phyloP scores from a whole-genome alignment of 2,113 vertebrate genomes.

The Corvus cornix region DNA sequence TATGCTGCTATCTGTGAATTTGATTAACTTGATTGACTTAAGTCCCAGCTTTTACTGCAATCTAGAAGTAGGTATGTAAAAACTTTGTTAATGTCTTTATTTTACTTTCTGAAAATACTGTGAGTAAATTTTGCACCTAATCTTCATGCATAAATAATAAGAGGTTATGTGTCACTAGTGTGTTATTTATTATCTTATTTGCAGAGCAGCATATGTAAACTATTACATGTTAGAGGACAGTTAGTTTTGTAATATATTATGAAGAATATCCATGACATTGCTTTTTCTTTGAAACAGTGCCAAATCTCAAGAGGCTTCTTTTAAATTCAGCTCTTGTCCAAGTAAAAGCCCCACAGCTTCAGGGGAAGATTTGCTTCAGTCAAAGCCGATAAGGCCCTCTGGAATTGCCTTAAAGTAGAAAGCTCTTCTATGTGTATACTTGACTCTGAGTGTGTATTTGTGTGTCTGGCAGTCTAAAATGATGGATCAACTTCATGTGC shows the following conservation, averaged over 20 bases:
- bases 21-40: background rate
- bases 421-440: background rate
- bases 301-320: background rate
- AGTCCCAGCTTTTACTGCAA: background rate
- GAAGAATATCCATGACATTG: background rate
- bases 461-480: constrained; percentile 27
- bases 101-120: background rate
- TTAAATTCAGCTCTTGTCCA: background rate
- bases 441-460: background rate
- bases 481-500: constrained; percentile 19
- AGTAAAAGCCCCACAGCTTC: background rate
- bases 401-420: background rate
- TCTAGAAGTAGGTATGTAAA: background rate
- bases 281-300: background rate
- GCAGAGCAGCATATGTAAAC: background rate
- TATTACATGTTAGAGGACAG: background rate
- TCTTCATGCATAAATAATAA: background rate
- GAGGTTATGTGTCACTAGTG: background rate
- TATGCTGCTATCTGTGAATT: background rate
- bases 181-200: background rate
- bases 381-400: background rate
- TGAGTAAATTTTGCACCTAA: background rate
- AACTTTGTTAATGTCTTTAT: background rate
- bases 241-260: background rate
- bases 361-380: background rate